These are phyloP conservation scores for Conus betulinus DNA, from an alignment of 1,140 invertebrate genomes.

Conservation along the genomic window DNA sequence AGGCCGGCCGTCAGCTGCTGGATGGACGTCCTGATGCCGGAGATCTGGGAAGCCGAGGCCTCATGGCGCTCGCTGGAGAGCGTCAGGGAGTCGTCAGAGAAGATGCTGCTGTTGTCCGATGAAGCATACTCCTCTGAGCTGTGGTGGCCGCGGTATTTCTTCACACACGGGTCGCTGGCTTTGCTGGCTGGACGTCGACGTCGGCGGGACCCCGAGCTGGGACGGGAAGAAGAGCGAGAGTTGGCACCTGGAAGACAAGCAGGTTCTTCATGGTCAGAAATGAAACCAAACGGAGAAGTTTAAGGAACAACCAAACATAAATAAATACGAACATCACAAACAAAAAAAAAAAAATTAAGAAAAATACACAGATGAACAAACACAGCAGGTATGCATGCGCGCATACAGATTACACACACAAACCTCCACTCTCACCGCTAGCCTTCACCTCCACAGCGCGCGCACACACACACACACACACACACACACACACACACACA, in stretches of 20 bases:
- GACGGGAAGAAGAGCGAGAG: slow-evolving; percentile 61
- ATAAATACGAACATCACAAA: too few species aligned
- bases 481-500: too few species aligned
- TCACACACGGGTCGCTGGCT: slow-evolving; percentile 44
- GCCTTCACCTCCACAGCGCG: too few species aligned
- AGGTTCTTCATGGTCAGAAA: too few species aligned
- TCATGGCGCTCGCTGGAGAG: slow-evolving; percentile 13
- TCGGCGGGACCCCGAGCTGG: slow-evolving; percentile 61
- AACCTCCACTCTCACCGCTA: too few species aligned
- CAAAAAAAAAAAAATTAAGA: too few species aligned
- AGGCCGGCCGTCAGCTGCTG: slow-evolving; percentile 38
- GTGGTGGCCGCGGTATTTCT: slow-evolving; percentile 48
- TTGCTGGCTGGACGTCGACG: slow-evolving; percentile 49
- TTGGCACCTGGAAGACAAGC: slow-evolving; percentile 56
- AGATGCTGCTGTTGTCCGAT: slow-evolving; percentile 68
- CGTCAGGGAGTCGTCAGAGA: slow-evolving; percentile 64
- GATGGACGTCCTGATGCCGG: slow-evolving; percentile 29
- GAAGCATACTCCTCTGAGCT: slow-evolving; percentile 69
- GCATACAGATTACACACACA: too few species aligned
- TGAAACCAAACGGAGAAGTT: too few species aligned
- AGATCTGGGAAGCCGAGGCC: slow-evolving; percentile 29
- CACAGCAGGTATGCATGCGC: too few species aligned
- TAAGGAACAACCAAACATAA: too few species aligned
- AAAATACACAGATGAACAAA: too few species aligned
- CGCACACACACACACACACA: too few species aligned